These are phyloP conservation scores for Eutolmus rufibarbis DNA, from an alignment of 2,888 invertebrate species.

Conservation along the genomic window DNA sequence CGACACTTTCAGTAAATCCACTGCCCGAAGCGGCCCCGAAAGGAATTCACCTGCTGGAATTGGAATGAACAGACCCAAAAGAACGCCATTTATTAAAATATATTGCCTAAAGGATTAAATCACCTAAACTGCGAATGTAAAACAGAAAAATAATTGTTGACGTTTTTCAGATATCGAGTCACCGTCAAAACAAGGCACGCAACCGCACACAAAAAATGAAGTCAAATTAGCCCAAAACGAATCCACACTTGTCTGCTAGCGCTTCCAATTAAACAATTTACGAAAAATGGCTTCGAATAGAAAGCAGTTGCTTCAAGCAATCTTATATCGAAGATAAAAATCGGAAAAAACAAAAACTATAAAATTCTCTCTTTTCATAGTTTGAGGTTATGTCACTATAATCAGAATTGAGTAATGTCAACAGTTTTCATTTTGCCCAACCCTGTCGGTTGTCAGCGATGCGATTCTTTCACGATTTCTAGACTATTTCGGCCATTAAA, in stretches of 20 bases:
- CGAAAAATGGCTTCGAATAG: not conserved
- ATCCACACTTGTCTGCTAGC: not conserved
- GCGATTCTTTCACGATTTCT: not conserved
- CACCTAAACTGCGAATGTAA: not conserved
- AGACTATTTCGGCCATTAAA: not conserved
- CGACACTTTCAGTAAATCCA: not conserved
- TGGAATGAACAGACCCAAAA: not conserved
- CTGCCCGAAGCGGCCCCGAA: not conserved
- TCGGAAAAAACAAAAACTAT: constrained; percentile 13
- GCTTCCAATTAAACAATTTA: not conserved
- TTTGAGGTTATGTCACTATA: constrained; percentile 33
- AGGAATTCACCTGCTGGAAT: not conserved
- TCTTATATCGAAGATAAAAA: not conserved
- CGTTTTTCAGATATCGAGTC: constrained; percentile 14
- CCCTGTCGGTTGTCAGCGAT: constrained; percentile 11
- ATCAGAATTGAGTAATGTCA: constrained; percentile 38
- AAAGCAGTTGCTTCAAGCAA: not conserved
- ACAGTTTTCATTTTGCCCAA: constrained; percentile 28
- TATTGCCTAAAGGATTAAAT: not conserved
- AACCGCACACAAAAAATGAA: constrained; percentile 22
- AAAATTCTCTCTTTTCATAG: constrained; percentile 29
- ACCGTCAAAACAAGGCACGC: constrained; percentile 36
- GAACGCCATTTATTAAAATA: not conserved
- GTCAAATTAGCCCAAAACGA: not conserved
- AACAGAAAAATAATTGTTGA: constrained; percentile 28